Conservation (phyloP, 64 coral and sea anemone genomes). For the Catalaphyllia jardinei region DNA sequence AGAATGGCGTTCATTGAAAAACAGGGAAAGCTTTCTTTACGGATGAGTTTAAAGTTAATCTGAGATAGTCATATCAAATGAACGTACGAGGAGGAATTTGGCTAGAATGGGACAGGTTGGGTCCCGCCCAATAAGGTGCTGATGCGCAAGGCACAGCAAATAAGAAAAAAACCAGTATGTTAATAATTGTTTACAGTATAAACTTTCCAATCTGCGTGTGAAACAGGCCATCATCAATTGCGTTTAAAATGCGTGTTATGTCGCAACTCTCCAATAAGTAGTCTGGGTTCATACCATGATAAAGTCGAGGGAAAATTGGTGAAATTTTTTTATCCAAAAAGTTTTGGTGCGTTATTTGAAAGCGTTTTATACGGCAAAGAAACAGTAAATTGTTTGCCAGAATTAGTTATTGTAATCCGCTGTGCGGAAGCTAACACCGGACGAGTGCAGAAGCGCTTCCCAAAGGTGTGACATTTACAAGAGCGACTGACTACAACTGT, state of each 20-base stretch:
- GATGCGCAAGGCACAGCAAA: slow-evolving; percentile 5
- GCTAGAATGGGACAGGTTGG: slow-evolving; percentile 13
- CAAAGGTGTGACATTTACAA: neutral
- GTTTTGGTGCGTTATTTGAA: neutral
- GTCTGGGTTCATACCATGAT: neutral
- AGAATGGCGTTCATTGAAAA: neutral
- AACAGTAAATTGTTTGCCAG: neutral
- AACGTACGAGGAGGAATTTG: slow-evolving; percentile 39
- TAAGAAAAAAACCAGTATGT: slow-evolving; percentile 1
- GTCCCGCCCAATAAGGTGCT: slow-evolving; percentile 34
- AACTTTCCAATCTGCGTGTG: neutral
- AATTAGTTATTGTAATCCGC: neutral
- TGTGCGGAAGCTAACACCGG: neutral
- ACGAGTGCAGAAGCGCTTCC: neutral
- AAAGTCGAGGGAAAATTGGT: neutral
- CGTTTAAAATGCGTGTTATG: neutral
- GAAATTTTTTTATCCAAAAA: neutral
- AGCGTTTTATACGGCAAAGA: neutral
- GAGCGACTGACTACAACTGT: no score
- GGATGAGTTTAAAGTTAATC: slow-evolving; percentile 35
- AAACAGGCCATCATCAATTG: neutral
- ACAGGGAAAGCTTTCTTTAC: slow-evolving; percentile 8
- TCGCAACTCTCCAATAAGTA: neutral
- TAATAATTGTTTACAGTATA: slow-evolving; percentile 54
- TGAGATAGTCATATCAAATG: slow-evolving; percentile 1